Evolutionary conservation across 1,140 invertebrate species (phyloP).

Genomic region (Spodoptera frugiperda): DNA sequence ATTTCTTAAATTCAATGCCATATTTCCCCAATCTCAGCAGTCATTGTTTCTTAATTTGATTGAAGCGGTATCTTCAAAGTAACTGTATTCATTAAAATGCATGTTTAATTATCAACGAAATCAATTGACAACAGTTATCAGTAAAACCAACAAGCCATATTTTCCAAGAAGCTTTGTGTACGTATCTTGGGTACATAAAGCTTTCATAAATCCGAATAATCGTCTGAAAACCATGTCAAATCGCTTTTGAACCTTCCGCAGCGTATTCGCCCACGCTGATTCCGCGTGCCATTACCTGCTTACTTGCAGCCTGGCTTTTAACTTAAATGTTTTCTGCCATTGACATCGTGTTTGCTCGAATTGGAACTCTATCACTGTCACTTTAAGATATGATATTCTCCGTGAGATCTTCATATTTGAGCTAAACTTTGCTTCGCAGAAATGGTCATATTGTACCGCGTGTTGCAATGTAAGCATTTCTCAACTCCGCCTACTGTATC

Average conservation of each 20-base stretch:
- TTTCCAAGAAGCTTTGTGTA: conserved; percentile 16
- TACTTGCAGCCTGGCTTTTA: conserved; percentile 58
- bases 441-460: conserved; percentile 54
- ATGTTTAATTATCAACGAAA: conserved; percentile 7
- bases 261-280: conserved; percentile 61
- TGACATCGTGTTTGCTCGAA: conserved; percentile 45
- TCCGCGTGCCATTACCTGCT: conserved; percentile 61
- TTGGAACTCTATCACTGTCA: conserved; percentile 54
- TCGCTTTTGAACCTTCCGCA: conserved; percentile 53
- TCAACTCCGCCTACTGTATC: conserved; percentile 64
- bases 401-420: conserved; percentile 2
- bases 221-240: conserved; percentile 54
- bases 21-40: conserved; percentile 7
- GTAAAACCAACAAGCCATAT: conserved; percentile 15
- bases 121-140: conserved; percentile 36
- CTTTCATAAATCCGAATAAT: conserved; percentile 53
- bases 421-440: conserved; percentile 59
- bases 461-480: conserved; percentile 69
- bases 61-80: background rate
- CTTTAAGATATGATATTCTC: conserved; percentile 48
- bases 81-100: conserved; percentile 9
- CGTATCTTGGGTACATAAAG: conserved; percentile 33
- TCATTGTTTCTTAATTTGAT: conserved; percentile 24
- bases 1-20: conserved; percentile 20
- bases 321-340: conserved; percentile 61